A percentile compares a stretch with the other conserved stretches of the same genome.
Conservation (phyloP, 2,797 vertebrate genomes). For the Hyperoplus lanceolatus region DNA sequence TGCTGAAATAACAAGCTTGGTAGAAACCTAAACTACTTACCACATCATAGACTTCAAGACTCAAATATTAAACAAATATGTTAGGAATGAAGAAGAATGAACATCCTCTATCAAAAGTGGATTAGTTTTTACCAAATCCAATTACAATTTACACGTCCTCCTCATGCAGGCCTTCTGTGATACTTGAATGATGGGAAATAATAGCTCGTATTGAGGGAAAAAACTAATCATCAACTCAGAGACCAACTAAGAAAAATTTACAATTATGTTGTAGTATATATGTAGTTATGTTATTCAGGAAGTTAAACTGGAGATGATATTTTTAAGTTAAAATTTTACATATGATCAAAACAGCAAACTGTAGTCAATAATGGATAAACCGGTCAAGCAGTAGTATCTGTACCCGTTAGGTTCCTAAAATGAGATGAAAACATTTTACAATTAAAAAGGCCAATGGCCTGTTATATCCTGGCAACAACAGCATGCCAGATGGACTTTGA, state of each 20-base stretch:
- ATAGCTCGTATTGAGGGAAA: neutral
- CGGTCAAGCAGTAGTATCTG: neutral
- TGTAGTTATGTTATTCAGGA: neutral
- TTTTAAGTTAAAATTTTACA: neutral
- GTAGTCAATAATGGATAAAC: neutral
- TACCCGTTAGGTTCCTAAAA: neutral
- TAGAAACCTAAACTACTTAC: neutral
- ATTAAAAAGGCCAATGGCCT: neutral
- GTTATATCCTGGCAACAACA: neutral
- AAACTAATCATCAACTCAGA: neutral
- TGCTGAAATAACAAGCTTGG: neutral
- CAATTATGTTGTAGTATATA: neutral
- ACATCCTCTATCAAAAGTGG: neutral
- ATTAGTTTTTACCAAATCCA: neutral
- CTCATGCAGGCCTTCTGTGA: neutral
- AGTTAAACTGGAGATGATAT: neutral
- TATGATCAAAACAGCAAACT: neutral
- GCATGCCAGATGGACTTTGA: conserved; percentile 11
- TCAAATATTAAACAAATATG: neutral
- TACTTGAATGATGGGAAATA: neutral
- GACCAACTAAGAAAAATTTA: neutral
- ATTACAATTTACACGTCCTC: neutral
- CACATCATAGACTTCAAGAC: neutral
- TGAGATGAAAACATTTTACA: neutral
- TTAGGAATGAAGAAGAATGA: neutral